Conservation (phyloP, 1,140 invertebrate genomes). For the Drosophila azteca region DNA sequence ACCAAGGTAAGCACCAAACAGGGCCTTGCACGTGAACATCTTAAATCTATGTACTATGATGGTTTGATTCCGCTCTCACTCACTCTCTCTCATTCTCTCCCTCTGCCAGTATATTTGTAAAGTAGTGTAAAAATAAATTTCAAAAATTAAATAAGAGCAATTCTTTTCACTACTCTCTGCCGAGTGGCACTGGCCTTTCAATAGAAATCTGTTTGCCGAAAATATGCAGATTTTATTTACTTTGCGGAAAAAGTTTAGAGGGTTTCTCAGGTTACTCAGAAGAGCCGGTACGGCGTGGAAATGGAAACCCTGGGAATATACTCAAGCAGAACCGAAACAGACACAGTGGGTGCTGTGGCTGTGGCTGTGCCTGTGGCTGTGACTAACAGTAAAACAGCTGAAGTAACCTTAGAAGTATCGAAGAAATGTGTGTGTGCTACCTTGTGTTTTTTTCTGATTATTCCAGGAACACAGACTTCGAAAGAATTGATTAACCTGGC, state of each 20-base stretch:
- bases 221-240: slow-evolving; percentile 39
- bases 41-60: not conserved
- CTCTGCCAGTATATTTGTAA: too few species aligned
- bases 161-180: slow-evolving; percentile 14
- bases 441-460: not conserved
- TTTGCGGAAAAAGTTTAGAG: slow-evolving; percentile 17
- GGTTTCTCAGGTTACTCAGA: slow-evolving; percentile 38
- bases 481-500: too few species aligned
- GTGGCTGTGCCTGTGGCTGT: too few species aligned
- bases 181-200: slow-evolving; percentile 6
- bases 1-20: slow-evolving; percentile 20
- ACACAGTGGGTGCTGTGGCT: slow-evolving; percentile 28
- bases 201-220: slow-evolving; percentile 5
- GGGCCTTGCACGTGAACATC: slow-evolving; percentile 39
- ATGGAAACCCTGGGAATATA: slow-evolving; percentile 42
- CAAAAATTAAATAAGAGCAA: slow-evolving; percentile 3
- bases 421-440: slow-evolving; percentile 16
- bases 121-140: slow-evolving; percentile 29
- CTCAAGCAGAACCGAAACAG: not conserved
- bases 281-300: slow-evolving; percentile 1
- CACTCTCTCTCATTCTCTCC: not conserved
- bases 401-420: slow-evolving; percentile 49
- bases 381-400: slow-evolving; percentile 48
- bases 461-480: slow-evolving; percentile 19
- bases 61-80: not conserved